A percentile compares a stretch with the other conserved stretches of the same genome.
phyloP scores from a whole-genome alignment of 2,888 invertebrate species.

The Tinea trinotella region DNA sequence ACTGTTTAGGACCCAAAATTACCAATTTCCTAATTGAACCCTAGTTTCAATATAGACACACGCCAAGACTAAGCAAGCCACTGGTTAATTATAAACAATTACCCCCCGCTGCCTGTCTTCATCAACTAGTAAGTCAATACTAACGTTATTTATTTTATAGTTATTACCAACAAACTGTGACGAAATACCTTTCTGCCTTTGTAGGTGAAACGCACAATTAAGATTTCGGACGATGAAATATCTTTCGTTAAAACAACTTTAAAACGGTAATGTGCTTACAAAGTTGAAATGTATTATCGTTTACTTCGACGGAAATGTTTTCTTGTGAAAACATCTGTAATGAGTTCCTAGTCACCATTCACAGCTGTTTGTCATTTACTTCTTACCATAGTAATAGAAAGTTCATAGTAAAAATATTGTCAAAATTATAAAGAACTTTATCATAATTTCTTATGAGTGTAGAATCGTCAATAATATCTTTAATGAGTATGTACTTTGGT shows the following conservation, averaged over 20 bases:
- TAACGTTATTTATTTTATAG: constrained; percentile 15
- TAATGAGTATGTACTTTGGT: too few relatives aligned
- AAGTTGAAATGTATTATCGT: neutral
- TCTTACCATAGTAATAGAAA: neutral
- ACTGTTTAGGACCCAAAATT: too few relatives aligned
- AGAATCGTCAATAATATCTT: too few relatives aligned
- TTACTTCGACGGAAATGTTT: neutral
- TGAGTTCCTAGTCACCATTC: neutral
- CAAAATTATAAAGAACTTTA: too few relatives aligned
- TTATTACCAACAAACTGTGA: constrained; percentile 9
- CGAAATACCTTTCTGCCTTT: constrained; percentile 8
- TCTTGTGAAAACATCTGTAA: neutral
- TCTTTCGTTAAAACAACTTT: neutral
- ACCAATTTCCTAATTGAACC: too few relatives aligned
- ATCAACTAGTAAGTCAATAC: neutral
- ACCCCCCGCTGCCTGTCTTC: constrained; percentile 1
- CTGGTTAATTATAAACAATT: neutral
- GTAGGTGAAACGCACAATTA: constrained; percentile 13
- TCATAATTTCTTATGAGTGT: too few relatives aligned
- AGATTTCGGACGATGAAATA: constrained; percentile 5
- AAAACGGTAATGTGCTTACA: neutral
- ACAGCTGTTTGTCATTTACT: neutral
- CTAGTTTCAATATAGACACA: too few relatives aligned
- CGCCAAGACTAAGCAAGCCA: neutral
- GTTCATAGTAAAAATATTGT: too few relatives aligned